Percentiles rank a stretch among this genome's conserved stretches.
Conservation (phyloP, 2,113 vertebrate species). For the Rhombomys opimus region DNA sequence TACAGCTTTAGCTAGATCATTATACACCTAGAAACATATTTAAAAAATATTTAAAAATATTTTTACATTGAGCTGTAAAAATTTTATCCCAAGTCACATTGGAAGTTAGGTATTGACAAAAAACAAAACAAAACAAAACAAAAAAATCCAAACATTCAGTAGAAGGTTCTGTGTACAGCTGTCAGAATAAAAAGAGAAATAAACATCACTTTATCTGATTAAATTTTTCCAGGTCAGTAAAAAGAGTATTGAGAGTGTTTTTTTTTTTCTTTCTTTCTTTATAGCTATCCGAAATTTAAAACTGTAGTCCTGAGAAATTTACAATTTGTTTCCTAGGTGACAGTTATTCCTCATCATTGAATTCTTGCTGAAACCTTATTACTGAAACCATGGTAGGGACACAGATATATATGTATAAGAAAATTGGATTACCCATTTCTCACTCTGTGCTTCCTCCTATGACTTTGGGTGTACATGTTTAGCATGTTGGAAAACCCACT, state of each 20-base stretch:
- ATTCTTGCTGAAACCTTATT: slow-evolving; percentile 34
- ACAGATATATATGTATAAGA: slow-evolving; percentile 40
- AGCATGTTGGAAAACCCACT: not conserved
- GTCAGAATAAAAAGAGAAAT: not conserved
- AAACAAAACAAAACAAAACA: not conserved
- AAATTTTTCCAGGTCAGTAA: slow-evolving; percentile 29
- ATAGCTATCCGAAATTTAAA: slow-evolving; percentile 43
- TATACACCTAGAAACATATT: not conserved
- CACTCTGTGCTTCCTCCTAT: slow-evolving; percentile 5
- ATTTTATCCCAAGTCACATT: not conserved
- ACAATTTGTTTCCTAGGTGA: slow-evolving; percentile 65
- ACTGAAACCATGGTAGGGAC: slow-evolving; percentile 48
- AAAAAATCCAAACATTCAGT: not conserved
- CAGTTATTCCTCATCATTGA: slow-evolving; percentile 4
- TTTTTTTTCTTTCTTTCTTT: not conserved
- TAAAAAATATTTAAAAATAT: not conserved
- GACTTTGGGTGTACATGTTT: not conserved
- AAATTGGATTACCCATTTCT: slow-evolving; percentile 57
- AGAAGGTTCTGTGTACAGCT: not conserved
- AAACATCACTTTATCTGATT: slow-evolving; percentile 37
- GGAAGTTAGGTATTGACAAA: not conserved
- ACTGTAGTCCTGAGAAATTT: slow-evolving; percentile 4
- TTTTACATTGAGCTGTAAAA: not conserved
- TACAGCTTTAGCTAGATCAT: not conserved
- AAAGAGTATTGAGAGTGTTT: slow-evolving; percentile 12